Evolutionary conservation across 2,113 vertebrate species (phyloP).

Genomic region (Pungitius pungitius): DNA sequence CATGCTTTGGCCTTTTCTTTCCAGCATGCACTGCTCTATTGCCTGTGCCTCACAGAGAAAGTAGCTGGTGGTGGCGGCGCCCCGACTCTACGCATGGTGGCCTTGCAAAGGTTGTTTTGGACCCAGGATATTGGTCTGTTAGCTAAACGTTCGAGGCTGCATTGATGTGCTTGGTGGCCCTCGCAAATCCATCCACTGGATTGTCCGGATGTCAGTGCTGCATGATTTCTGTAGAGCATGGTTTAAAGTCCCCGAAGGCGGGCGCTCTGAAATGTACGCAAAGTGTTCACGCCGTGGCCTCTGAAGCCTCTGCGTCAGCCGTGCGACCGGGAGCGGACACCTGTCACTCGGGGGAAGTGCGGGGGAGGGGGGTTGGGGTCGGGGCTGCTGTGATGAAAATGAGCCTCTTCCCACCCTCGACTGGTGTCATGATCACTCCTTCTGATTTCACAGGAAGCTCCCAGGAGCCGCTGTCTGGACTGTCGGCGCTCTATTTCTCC

Average conservation of each 20-base stretch:
- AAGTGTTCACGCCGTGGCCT: constrained; percentile 46
- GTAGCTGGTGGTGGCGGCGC: constrained; percentile 70
- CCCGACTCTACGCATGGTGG: constrained; percentile 76
- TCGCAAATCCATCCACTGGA: constrained; percentile 71
- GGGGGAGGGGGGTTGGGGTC: neutral
- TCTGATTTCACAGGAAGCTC: constrained; percentile 70
- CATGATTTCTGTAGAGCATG: constrained; percentile 77
- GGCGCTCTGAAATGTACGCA: constrained; percentile 29
- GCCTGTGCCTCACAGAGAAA: constrained; percentile 72
- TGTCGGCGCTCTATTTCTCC: neutral
- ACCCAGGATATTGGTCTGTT: constrained; percentile 54
- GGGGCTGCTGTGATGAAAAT: constrained; percentile 48
- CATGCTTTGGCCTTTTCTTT: constrained; percentile 74
- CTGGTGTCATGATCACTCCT: constrained; percentile 67
- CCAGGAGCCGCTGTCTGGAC: constrained; percentile 32
- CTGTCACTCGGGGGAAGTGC: constrained; percentile 60
- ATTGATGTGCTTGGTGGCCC: constrained; percentile 70
- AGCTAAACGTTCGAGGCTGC: constrained; percentile 64
- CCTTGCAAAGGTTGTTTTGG: constrained; percentile 68
- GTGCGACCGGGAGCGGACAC: constrained; percentile 16
- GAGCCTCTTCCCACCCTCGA: constrained; percentile 47
- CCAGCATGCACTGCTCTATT: constrained; percentile 80
- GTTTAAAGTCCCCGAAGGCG: constrained; percentile 51
- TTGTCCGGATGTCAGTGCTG: constrained; percentile 67
- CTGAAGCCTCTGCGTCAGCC: constrained; percentile 45